Conservation (phyloP, 2,888 invertebrate species). For the Erynnis tages region DNA sequence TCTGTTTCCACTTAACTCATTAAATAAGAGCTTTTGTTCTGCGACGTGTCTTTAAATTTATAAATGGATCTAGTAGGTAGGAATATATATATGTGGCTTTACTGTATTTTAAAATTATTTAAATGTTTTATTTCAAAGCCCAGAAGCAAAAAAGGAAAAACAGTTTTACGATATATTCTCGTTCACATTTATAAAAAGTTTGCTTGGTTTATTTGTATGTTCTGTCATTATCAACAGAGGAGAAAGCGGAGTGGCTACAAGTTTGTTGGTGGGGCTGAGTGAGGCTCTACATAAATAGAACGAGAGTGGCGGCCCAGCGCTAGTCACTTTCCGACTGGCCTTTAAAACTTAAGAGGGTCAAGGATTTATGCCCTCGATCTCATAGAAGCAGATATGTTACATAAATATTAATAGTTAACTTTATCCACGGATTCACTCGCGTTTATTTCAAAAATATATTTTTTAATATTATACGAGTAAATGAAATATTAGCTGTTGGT, state of each 20-base stretch:
- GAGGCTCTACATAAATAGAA: conserved; percentile 19
- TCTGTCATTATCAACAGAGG: conserved; percentile 18
- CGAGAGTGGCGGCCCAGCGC: conserved; percentile 15
- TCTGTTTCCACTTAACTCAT: too few relatives aligned
- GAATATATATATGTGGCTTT: too few relatives aligned
- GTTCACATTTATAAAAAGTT: conserved; percentile 2
- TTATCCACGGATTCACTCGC: too few relatives aligned
- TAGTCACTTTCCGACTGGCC: conserved; percentile 35
- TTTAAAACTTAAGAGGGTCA: conserved; percentile 40
- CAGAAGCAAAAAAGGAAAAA: neutral
- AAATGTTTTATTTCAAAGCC: too few relatives aligned
- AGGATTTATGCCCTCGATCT: conserved; percentile 39
- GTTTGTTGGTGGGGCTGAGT: conserved; percentile 13
- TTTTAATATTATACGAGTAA: too few relatives aligned
- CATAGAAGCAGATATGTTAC: conserved; percentile 29
- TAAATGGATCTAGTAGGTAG: too few relatives aligned
- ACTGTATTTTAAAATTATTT: too few relatives aligned
- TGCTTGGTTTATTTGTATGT: conserved; percentile 14
- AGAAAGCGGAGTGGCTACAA: conserved; percentile 17
- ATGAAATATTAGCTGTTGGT: too few relatives aligned
- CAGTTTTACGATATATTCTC: neutral
- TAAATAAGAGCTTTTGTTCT: too few relatives aligned
- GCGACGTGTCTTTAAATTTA: too few relatives aligned
- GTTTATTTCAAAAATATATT: too few relatives aligned
- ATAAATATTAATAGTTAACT: conserved; percentile 20